Evolutionary conservation across 2,888 invertebrate genomes (phyloP), one percentile per base, ranked within the genome.

Genomic region (Leptinotarsa rubiginosa): DNA sequence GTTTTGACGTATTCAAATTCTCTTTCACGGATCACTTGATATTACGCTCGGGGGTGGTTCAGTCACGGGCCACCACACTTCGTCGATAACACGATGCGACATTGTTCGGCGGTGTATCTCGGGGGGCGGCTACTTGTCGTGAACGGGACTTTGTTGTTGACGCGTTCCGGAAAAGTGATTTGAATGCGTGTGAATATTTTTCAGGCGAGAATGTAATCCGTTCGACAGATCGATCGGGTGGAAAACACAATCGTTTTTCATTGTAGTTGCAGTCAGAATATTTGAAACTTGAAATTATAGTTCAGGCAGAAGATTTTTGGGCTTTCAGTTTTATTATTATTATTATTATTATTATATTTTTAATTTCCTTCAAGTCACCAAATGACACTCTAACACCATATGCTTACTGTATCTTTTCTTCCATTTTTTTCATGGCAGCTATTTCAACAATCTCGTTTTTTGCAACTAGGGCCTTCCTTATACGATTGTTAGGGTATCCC

Each of bases 1-100:
- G 74, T 75, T 75, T 75, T 75, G 74, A 75, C 74, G 71, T 75
- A 75, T 75, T 71, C 68, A 75, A 75, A 75, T 75, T 65, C 47
- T 49, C 71, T 50, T 71, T 71, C 71, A 75, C 65, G 74, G 74
- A 75, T 75, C 74, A 71, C 74, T 69, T 56, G 71, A 65, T 69
- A 47, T 15, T 18, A 13, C 68, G 47, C 52, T 31, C 49, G 70
- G 69, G 66, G 25, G 15, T 67, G 16, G n/a, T 62, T 25, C 62
- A n/a, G 41, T 62, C 31, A 31, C 5, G 62, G n/a, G 31, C 62
- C 62, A 31, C 62, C 62, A 62, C 62, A 62, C 62, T 62, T 31
- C 62, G 62, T n/a, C 25, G 52, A 52, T 50, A 69, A 74, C 50
- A 20, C 74, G 69, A 75, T 69, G 74, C 70, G 78, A 80, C 78